These are phyloP conservation scores for Clusia tigrina DNA, from an alignment of 2,888 invertebrate species.

Conservation along the genomic window DNA sequence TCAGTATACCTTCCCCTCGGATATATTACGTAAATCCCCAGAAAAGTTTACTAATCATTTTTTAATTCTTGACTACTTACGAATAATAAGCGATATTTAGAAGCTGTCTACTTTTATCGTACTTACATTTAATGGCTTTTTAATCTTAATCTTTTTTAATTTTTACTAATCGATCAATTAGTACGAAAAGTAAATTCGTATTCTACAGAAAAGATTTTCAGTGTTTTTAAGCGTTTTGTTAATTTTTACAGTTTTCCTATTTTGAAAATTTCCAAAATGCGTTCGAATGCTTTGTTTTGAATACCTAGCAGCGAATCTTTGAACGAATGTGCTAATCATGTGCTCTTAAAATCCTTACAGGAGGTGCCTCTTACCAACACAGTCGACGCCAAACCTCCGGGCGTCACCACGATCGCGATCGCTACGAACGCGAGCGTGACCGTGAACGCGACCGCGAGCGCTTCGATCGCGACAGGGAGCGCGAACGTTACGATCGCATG, in stretches of 20 bases:
- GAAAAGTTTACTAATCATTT: neutral
- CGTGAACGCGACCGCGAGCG: constrained; percentile 46
- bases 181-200: neutral
- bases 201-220: neutral
- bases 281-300: constrained; percentile 50
- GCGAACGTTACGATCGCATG: constrained; percentile 42
- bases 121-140: neutral
- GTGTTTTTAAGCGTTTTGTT: neutral
- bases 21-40: constrained; percentile 1
- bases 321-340: constrained; percentile 8
- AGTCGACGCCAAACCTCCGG: constrained; percentile 59
- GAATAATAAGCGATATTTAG: neutral
- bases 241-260: neutral
- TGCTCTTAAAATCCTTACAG: constrained; percentile 45
- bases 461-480: constrained; percentile 38
- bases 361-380: constrained; percentile 63
- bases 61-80: neutral
- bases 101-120: neutral
- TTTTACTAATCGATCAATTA: neutral
- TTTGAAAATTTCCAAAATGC: constrained; percentile 34
- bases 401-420: constrained; percentile 55
- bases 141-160: neutral
- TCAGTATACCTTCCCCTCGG: constrained; percentile 8
- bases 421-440: constrained; percentile 48
- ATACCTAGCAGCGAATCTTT: constrained; percentile 9